These are phyloP conservation scores for Sebastes hubbsi DNA, from an alignment of 2,797 vertebrate species.

Conservation along the genomic window DNA sequence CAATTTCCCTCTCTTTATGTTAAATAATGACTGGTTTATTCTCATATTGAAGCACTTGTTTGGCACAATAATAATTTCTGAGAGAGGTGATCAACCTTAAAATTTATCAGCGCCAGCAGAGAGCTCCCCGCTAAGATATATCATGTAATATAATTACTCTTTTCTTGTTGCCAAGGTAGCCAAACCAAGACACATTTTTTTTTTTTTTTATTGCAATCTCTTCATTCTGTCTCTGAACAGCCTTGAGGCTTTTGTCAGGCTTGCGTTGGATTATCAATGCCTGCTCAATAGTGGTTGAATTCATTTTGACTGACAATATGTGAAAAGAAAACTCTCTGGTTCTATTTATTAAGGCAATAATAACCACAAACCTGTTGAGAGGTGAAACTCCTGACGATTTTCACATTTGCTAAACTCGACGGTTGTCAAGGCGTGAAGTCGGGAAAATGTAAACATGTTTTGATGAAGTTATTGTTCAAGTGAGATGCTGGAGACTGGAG, in stretches of 20 bases:
- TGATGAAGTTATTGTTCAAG: constrained; percentile 4
- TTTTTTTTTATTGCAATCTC: neutral
- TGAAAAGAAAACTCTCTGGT: neutral
- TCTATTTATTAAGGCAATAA: neutral
- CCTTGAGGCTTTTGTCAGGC: neutral
- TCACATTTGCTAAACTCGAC: neutral
- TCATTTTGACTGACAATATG: neutral
- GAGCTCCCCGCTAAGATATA: constrained; percentile 18
- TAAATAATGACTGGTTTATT: neutral
- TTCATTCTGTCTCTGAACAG: neutral
- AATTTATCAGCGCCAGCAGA: constrained; percentile 16
- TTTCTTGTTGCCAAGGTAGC: constrained; percentile 41
- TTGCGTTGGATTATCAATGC: neutral
- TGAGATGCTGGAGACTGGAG: constrained; percentile 3
- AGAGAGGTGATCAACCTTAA: constrained; percentile 17
- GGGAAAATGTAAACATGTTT: constrained; percentile 9
- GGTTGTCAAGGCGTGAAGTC: neutral
- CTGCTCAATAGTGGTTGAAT: neutral
- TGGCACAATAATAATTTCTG: constrained; percentile 2
- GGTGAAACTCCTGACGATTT: neutral
- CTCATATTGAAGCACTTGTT: neutral
- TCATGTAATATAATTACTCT: constrained; percentile 32
- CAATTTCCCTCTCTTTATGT: neutral
- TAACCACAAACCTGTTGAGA: neutral
- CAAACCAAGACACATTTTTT: neutral